These are phyloP conservation scores for Cheilosia impressa DNA, from an alignment of 2,888 invertebrate genomes.

Conservation along the genomic window DNA sequence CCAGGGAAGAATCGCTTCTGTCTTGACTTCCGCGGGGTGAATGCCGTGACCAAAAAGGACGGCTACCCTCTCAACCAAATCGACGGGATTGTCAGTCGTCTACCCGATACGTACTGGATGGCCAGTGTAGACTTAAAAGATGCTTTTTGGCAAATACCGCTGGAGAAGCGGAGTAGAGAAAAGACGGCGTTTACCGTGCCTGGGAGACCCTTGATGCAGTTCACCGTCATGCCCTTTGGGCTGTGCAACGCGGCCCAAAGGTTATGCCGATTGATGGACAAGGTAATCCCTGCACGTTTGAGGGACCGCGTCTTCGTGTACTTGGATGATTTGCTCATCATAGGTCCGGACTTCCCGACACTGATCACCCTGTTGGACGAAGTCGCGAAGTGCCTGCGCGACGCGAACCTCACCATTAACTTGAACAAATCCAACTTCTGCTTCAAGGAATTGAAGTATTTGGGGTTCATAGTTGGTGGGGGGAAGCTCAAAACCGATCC, in stretches of 20 bases:
- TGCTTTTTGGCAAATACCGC: too few species aligned
- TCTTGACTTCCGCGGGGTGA: too few species aligned
- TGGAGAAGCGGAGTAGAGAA: slow-evolving; percentile 5
- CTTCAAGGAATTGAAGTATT: slow-evolving; percentile 50
- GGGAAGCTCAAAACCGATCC: slow-evolving; percentile 50
- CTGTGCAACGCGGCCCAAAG: slow-evolving; percentile 69
- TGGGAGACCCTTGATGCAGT: slow-evolving; percentile 61
- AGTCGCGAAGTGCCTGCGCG: slow-evolving; percentile 45
- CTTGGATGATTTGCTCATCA: slow-evolving; percentile 53
- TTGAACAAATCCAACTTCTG: slow-evolving; percentile 45
- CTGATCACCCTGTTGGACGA: slow-evolving; percentile 41
- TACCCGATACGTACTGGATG: too few species aligned
- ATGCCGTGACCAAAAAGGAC: slow-evolving; percentile 43
- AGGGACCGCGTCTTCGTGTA: slow-evolving; percentile 27
- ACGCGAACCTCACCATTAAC: slow-evolving; percentile 54
- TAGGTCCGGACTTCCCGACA: slow-evolving; percentile 47
- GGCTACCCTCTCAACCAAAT: slow-evolving; percentile 32
- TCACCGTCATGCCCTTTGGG: slow-evolving; percentile 60
- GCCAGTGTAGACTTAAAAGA: too few species aligned
- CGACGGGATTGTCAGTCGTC: neutral
- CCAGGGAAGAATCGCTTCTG: slow-evolving; percentile 49
- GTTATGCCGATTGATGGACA: slow-evolving; percentile 59
- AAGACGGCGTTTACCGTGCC: slow-evolving; percentile 54
- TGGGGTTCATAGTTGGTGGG: slow-evolving; percentile 43
- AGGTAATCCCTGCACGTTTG: slow-evolving; percentile 36